Base-by-base conservation (phyloP, 2,888 invertebrate genomes). In the Lacanobia oleracea region DNA sequence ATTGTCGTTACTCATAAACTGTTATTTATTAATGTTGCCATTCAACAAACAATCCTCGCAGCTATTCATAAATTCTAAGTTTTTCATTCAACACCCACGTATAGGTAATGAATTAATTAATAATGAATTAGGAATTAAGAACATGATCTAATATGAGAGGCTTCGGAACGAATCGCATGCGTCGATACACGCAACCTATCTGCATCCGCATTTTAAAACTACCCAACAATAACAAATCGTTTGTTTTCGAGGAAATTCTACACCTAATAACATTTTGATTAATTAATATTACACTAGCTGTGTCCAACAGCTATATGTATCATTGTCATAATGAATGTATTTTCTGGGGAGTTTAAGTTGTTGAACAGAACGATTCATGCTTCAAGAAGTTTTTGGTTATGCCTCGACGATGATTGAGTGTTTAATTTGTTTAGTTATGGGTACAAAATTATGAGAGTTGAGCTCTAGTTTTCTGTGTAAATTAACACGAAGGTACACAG, bases 191-290 rank as follows among this genome's bases (percentile, higher is more conserved):
- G 81, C 81, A 69, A 82, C 54, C 18, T 67, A 71, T 61, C 45
- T 76, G 84, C 74, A 89, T 91, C 91, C 91, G 88, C 89, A 86
- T 92, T 90, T 86, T 87, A 86, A 79, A 81, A 87, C 77, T 72
- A 69, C 75, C 71, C 84, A 79, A 89, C 88, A 86, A 84, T 83
- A 82, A 88, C 87, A 87, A 87, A 87, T 86, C 79, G 85, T 86
- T 84, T 84, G 87, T 86, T 84, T 72, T 87, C 75, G 77, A 90
- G 88, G 90, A 91, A 91, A 88, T 85, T 81, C 64, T 71, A 75
- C 80, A 75, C 70, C 54, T 68, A 65, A 37, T 51, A 65, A 59
- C 66, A 67, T 62, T 73, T 61, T 77, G 82, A 74, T 77, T 70
- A 67, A 80, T 81, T 71, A 57, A n/a, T 75, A 71, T 56, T 48